Evolutionary conservation across 2,888 invertebrate species (phyloP).

Genomic region (Andrena dorsata): DNA sequence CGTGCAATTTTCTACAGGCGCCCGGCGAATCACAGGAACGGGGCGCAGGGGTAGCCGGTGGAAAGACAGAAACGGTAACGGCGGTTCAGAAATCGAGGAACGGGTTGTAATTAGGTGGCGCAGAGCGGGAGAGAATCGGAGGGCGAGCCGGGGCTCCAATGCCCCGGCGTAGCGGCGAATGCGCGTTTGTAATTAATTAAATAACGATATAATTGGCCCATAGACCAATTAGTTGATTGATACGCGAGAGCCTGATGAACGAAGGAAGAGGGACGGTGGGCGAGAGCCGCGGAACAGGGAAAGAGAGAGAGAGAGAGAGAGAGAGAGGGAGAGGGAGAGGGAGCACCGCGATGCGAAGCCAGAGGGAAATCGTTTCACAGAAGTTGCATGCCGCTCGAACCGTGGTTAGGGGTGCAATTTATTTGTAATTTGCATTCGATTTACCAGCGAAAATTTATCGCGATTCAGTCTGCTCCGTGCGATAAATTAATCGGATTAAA

Average conservation of each 20-base stretch:
- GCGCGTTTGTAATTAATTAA: slow-evolving; percentile 77
- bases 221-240: slow-evolving; percentile 79
- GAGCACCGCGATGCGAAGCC: slow-evolving; percentile 51
- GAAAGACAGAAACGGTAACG: slow-evolving; percentile 35
- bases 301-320: slow-evolving; percentile 3
- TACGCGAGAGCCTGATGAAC: slow-evolving; percentile 64
- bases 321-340: slow-evolving; percentile 27
- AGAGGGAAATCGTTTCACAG: slow-evolving; percentile 75
- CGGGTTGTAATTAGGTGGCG: slow-evolving; percentile 64
- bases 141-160: slow-evolving; percentile 56
- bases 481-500: slow-evolving; percentile 72
- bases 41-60: background rate
- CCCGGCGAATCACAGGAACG: slow-evolving; percentile 5
- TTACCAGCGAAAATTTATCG: slow-evolving; percentile 73
- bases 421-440: slow-evolving; percentile 80
- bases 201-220: slow-evolving; percentile 79
- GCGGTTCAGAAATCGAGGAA: slow-evolving; percentile 38
- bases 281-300: slow-evolving; percentile 33
- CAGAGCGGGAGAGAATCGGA: slow-evolving; percentile 45
- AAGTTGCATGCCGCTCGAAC: slow-evolving; percentile 76
- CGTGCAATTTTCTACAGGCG: background rate
- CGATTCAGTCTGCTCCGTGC: slow-evolving; percentile 37
- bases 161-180: slow-evolving; percentile 58
- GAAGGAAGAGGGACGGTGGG: slow-evolving; percentile 49
- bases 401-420: slow-evolving; percentile 75